Evolutionary conservation across 2,113 vertebrate genomes (phyloP), one percentile per base, ranked within the genome.

Genomic region (Coptodon rendalli): DNA sequence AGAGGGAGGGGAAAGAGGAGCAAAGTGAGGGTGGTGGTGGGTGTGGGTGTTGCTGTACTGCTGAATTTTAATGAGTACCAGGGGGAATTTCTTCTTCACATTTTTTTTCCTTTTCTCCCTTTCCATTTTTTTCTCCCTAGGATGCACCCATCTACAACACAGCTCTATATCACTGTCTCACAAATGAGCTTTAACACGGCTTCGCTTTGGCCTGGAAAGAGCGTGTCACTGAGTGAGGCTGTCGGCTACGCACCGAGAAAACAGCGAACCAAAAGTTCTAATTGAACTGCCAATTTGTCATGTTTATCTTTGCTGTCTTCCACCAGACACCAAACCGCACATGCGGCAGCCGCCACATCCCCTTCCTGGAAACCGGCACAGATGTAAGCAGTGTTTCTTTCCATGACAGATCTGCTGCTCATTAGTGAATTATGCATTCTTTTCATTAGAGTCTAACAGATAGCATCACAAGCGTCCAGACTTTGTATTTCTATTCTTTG

Each of bases 381-480:
- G 86, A 96, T 96, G 96, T 94, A 86, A 87, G 87, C 87, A 56
- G 50, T 31, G 80, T 93, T 87, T 90, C 86, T 87, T 79, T 86
- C 85, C 92, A 87, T 94, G 95, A 96, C 96, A 95, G 97, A 96
- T 97, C 96, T 97, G 95, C 94, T 96, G 92, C 96, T 98, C 96
- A 95, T 97, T 97, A 97, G 89, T 97, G 97, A 97, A 98, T 98
- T 97, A 97, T 98, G 98, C 97, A 97, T 98, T 87, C 92, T 89
- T 89, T 91, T 96, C 97, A 94, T 97, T 97, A 97, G 96, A 96
- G 96, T 93, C 96, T 97, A 54, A 95, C 96, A 94, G 96, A 97
- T 97, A 97, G 91, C 96, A 95, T 96, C 95, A 94, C 88, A 91
- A 86, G 83, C 93, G 45, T 87, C 89, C 93, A 83, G 91, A 87